A percentile compares a stretch with the other conserved stretches of the same genome.
Evolutionary conservation across 2,888 invertebrate species (phyloP).

Genomic region (Orgyia antiqua): DNA sequence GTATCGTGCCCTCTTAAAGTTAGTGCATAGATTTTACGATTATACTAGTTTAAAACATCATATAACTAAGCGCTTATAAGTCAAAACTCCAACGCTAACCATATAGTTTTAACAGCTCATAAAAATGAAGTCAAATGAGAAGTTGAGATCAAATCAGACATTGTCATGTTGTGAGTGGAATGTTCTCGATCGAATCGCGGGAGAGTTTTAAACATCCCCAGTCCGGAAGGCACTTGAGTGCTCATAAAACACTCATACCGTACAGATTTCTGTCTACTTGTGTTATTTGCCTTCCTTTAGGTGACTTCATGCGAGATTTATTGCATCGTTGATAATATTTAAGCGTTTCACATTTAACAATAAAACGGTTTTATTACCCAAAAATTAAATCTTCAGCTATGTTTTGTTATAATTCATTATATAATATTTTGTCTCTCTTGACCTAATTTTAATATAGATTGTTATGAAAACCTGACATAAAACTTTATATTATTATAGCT

Average conservation of each 20-base stretch:
- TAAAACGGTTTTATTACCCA: constrained; percentile 1
- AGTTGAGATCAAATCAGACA: constrained; percentile 54
- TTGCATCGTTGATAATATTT: constrained; percentile 21
- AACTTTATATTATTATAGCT: no score
- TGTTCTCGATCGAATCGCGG: constrained; percentile 46
- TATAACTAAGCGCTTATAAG: no score
- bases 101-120: constrained; percentile 53
- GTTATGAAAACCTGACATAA: constrained; percentile 41
- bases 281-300: constrained; percentile 41
- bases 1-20: no score
- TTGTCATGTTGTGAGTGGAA: constrained; percentile 58
- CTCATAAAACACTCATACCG: constrained; percentile 69
- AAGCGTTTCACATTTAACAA: constrained; percentile 1
- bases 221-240: constrained; percentile 61
- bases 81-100: no score
- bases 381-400: no score
- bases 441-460: constrained; percentile 5
- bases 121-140: constrained; percentile 46
- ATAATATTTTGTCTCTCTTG: no score
- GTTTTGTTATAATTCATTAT: no score
- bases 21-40: no score
- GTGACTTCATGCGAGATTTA: constrained; percentile 29
- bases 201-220: constrained; percentile 61
- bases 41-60: no score
- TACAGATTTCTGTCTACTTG: constrained; percentile 48